A percentile compares a stretch with the other conserved stretches of the same genome.
Evolutionary conservation across 1,140 invertebrate genomes (phyloP).

Genomic region (Eufriesea mexicana): DNA sequence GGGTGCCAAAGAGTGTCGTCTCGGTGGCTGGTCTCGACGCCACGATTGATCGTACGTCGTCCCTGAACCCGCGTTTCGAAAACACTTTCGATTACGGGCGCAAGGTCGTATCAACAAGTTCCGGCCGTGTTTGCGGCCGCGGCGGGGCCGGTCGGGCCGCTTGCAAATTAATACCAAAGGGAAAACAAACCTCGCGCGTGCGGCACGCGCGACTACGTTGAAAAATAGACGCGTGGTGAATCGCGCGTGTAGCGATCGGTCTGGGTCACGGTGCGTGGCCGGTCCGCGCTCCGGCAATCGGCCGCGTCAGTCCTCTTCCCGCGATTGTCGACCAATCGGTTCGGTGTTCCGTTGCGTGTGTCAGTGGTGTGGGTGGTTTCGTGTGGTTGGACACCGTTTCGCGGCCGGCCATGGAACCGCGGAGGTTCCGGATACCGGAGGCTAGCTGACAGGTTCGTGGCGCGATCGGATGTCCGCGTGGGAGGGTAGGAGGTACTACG

Average conservation of each 20-base stretch:
- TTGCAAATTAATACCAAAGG: neutral
- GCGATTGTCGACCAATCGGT: neutral
- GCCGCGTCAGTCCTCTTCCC: neutral
- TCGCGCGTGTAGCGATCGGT: neutral
- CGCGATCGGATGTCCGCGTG: slow-evolving; percentile 54
- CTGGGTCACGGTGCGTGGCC: neutral
- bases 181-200: neutral
- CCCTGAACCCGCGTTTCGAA: slow-evolving; percentile 31
- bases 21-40: slow-evolving; percentile 46
- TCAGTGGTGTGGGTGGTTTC: slow-evolving; percentile 52
- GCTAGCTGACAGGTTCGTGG: slow-evolving; percentile 55
- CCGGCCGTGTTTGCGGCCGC: neutral
- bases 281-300: neutral
- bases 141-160: neutral
- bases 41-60: slow-evolving; percentile 69
- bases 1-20: slow-evolving; percentile 69
- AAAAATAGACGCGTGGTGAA: neutral
- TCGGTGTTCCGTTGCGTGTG: slow-evolving; percentile 10
- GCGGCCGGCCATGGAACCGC: slow-evolving; percentile 55
- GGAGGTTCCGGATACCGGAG: slow-evolving; percentile 55
- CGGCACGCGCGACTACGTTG: neutral
- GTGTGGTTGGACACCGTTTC: slow-evolving; percentile 15
- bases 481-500: slow-evolving; percentile 38
- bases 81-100: slow-evolving; percentile 16
- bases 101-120: slow-evolving; percentile 55